A percentile compares a stretch with the other conserved stretches of the same genome.
phyloP scores from a whole-genome alignment of 2,888 invertebrate genomes.

The Belgica antarctica region DNA sequence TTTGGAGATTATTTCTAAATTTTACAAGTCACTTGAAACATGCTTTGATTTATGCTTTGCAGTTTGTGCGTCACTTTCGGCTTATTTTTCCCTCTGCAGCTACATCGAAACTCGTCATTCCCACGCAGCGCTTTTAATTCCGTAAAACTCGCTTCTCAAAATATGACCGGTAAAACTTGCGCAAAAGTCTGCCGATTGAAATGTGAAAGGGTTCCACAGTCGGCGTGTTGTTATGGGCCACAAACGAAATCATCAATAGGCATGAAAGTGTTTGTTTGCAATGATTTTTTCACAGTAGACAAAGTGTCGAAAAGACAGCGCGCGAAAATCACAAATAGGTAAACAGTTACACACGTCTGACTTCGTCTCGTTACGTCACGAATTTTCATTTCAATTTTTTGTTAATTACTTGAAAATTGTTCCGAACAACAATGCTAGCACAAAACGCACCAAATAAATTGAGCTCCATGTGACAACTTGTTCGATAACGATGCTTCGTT shows the following conservation, averaged over 20 bases:
- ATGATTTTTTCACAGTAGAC: not conserved
- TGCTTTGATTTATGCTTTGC: not conserved
- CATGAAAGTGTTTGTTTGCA: conserved; percentile 27
- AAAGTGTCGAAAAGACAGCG: not conserved
- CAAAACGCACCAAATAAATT: no score
- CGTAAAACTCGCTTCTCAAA: not conserved
- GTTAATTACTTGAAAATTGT: not conserved
- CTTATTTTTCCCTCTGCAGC: not conserved
- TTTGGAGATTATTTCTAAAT: no score
- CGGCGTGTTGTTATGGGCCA: not conserved
- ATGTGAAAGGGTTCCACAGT: not conserved
- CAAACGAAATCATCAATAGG: not conserved
- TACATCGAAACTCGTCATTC: not conserved
- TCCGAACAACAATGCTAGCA: not conserved
- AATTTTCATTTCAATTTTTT: conserved; percentile 25
- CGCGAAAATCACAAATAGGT: not conserved
- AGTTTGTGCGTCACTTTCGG: not conserved
- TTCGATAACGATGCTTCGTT: no score
- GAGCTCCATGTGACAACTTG: no score
- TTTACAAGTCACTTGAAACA: no score
- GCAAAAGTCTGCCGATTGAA: not conserved
- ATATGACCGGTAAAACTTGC: conserved; percentile 8
- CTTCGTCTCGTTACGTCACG: not conserved
- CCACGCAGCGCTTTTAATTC: not conserved
- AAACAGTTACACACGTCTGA: not conserved